A percentile compares a stretch with the other conserved stretches of the same genome.
Conservation (phyloP, 2,797 vertebrate genomes). For the Todus mexicanus region DNA sequence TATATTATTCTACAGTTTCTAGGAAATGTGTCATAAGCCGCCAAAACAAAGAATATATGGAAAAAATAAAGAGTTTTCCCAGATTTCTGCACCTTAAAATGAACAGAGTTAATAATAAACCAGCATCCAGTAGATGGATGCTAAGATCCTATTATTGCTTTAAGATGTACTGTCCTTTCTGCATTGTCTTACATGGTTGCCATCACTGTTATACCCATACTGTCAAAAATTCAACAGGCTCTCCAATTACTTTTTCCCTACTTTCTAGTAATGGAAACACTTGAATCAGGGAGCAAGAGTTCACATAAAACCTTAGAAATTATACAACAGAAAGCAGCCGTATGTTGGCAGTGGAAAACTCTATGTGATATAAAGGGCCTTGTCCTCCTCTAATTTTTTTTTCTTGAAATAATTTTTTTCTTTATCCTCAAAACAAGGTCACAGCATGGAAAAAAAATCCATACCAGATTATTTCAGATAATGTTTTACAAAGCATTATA, state of each 20-base stretch:
- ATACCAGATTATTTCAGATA: neutral
- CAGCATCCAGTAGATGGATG: neutral
- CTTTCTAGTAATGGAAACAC: neutral
- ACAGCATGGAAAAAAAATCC: neutral
- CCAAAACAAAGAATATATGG: neutral
- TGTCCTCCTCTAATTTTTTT: neutral
- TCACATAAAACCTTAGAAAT: neutral
- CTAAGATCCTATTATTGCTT: neutral
- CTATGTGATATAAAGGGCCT: neutral
- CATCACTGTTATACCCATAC: neutral
- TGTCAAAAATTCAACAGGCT: neutral
- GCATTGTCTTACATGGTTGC: neutral
- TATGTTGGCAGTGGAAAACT: neutral
- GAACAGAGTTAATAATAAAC: neutral
- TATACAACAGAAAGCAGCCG: neutral
- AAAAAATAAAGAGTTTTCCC: neutral
- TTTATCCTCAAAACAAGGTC: neutral
- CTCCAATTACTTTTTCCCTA: neutral
- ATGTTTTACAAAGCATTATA: slow-evolving; percentile 2
- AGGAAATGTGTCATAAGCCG: neutral
- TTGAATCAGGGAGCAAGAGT: neutral
- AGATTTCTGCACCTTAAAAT: neutral
- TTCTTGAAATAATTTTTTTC: neutral
- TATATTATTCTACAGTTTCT: neutral
- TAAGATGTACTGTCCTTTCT: neutral